Evolutionary conservation across 2,888 invertebrate species (phyloP), one percentile per base, ranked within the genome.

Genomic region (Bugula neritina): DNA sequence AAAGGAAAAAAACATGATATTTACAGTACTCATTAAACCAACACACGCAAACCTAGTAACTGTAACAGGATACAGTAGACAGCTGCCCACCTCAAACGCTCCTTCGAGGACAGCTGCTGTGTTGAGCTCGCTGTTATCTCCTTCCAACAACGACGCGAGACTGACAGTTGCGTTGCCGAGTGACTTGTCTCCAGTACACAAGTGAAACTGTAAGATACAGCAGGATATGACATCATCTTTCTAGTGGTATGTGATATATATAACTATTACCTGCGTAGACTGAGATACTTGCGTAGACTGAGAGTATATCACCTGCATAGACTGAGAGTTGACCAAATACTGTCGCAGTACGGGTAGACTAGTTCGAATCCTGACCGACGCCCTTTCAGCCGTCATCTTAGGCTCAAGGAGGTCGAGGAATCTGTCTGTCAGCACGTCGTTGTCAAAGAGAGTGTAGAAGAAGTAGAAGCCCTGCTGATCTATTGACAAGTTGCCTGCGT

Each of bases 371-470:
- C 81, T 77, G n/a, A 85, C 84, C n/a, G 84, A 83, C 0, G 84
- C 83, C 70, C 84, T 77, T 76, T 85, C 85, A 2, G 84, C 82
- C 1, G 82, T 80, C 75, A 85, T 85, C 70, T 79, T 78, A 0
- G 85, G 83, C 69, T 79, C 79, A 71, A 83, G 77, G n/a, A 85
- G 78, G 75, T 85, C 83, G 35, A 78, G 74, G 76, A 85, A 85
- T 2, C 77, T 76, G 72, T 85, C 84, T 72, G 83, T 85, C 54
- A 81, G 83, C 21, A 85, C 82, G 77, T 84, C 83, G 77, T 85
- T 84, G 17, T 84, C 85, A 72, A 85, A 78, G 31, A 85, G 75
- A 3, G 84, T 81, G 74, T 84, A 85, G 77, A 83, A 85, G 76
- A 85, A 85, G 77, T 82, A 84, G 74, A 82, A 85, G 0, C 83